A percentile compares a stretch with the other conserved stretches of the same genome.
These are phyloP conservation scores for Eugnorisma glareosa DNA, from an alignment of 2,888 invertebrate species.

Conservation along the genomic window DNA sequence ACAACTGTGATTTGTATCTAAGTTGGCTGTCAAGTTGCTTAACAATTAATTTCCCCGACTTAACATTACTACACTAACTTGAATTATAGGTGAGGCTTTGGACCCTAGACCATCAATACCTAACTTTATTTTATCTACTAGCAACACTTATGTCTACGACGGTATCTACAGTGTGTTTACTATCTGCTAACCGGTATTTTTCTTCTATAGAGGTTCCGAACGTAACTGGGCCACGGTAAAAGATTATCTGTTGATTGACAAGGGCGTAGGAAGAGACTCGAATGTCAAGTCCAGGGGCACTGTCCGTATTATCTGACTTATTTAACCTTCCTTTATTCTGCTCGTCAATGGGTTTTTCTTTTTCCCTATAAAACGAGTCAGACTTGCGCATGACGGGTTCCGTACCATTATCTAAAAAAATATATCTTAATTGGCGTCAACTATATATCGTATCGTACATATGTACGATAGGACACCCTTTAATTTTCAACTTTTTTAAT, in stretches of 20 bases:
- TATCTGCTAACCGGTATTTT: background rate
- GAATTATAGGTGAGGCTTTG: background rate
- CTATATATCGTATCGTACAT: too few relatives aligned
- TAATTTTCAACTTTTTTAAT: too few relatives aligned
- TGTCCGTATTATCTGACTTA: constrained; percentile 1
- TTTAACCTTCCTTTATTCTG: background rate
- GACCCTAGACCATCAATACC: background rate
- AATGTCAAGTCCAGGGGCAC: constrained; percentile 23
- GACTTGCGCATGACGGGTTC: too few relatives aligned
- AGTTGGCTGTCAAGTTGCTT: background rate
- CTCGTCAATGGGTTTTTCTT: background rate
- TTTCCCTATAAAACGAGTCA: too few relatives aligned
- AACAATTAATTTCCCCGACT: background rate
- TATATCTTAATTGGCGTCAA: too few relatives aligned
- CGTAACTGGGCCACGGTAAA: constrained; percentile 36
- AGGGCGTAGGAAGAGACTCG: background rate
- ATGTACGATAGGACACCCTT: too few relatives aligned
- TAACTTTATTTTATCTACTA: background rate
- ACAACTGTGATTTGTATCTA: background rate
- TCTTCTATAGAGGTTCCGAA: background rate
- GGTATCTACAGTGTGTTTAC: background rate
- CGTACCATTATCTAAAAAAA: too few relatives aligned
- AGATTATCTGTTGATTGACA: constrained; percentile 33
- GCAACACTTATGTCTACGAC: background rate
- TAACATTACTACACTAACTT: background rate